phyloP scores from a whole-genome alignment of 37 sponge, comb jelly and placozoan genomes.

The Mnemiopsis leidyi region DNA sequence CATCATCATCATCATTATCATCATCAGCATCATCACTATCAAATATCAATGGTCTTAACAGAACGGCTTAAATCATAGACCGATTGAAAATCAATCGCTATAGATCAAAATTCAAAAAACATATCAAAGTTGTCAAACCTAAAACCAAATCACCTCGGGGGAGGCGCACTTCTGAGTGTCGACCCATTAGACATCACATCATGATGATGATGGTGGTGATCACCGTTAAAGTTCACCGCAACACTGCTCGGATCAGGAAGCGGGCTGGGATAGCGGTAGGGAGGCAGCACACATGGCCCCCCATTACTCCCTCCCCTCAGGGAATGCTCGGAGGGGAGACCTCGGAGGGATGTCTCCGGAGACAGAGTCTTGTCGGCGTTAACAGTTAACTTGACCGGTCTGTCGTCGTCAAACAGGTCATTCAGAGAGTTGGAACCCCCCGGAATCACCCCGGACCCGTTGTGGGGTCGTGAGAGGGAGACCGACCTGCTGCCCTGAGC shows the following conservation, averaged over 20 bases:
- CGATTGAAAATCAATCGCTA: too few species aligned
- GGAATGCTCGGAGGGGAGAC: background rate
- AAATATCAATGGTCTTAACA: too few species aligned
- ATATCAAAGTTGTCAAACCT: background rate
- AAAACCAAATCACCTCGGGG: background rate
- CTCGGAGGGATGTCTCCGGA: background rate
- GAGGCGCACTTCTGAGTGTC: background rate
- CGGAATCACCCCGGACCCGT: background rate
- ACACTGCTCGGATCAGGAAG: background rate
- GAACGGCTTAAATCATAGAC: too few species aligned
- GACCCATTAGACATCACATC: background rate
- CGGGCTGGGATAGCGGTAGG: background rate
- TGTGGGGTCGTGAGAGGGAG: background rate
- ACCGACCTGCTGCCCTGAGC: background rate
- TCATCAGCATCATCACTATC: too few species aligned
- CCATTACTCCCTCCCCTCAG: background rate
- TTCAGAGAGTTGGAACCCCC: background rate
- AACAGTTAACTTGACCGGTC: background rate
- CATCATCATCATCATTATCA: too few species aligned
- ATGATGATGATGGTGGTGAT: background rate
- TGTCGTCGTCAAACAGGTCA: background rate
- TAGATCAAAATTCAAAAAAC: too few species aligned
- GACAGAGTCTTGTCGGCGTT: constrained; percentile 21
- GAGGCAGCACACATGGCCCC: background rate
- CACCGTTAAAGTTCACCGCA: background rate